Evolutionary conservation across 2,888 invertebrate species (phyloP).

Genomic region (Mesoligia furuncula): DNA sequence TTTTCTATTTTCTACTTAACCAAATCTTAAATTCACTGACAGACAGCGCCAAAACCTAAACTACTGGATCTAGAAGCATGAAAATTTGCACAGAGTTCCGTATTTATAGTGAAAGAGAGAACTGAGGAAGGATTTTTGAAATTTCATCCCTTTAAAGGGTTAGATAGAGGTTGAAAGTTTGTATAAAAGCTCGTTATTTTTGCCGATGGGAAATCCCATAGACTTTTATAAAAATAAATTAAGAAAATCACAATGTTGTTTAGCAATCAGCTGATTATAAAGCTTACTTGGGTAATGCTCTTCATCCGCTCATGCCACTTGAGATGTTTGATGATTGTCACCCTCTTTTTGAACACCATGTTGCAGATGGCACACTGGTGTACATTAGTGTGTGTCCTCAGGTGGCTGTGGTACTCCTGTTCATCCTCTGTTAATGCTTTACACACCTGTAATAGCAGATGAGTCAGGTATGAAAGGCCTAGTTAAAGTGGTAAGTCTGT

Average conservation of each 20-base stretch:
- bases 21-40: not conserved
- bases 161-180: not conserved
- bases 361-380: conserved; percentile 81
- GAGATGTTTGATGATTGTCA: conserved; percentile 79
- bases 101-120: not conserved
- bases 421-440: conserved; percentile 79
- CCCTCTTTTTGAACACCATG: conserved; percentile 78
- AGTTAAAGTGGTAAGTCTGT: not conserved
- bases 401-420: conserved; percentile 77
- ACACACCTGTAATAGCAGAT: conserved; percentile 76
- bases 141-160: not conserved
- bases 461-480: not conserved
- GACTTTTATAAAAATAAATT: no score
- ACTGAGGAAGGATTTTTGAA: not conserved
- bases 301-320: conserved; percentile 76
- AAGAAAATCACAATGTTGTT: not conserved
- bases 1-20: not conserved
- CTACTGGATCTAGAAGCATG: not conserved
- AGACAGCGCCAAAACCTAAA: not conserved
- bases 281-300: conserved; percentile 62
- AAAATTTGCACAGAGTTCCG: not conserved
- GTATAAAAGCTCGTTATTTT: not conserved
- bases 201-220: no score
- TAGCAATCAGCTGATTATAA: not conserved
- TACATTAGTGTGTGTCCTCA: conserved; percentile 77